phyloP scores from a whole-genome alignment of 53 echinoderm and acorn worm species.

The Echinometra lucunter region DNA sequence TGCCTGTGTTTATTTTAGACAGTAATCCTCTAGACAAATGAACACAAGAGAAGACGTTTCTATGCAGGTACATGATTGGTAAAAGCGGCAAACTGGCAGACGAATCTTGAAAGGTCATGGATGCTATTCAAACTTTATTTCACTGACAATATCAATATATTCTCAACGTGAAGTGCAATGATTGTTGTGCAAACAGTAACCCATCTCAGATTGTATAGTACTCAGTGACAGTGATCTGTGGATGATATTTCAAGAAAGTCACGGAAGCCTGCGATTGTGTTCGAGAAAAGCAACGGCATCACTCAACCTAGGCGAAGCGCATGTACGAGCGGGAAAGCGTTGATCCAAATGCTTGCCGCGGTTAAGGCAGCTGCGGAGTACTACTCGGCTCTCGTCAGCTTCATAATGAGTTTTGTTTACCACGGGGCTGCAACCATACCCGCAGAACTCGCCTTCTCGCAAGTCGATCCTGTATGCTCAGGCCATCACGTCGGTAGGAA shows the following conservation, averaged over 20 bases:
- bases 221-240: neutral
- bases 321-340: conserved; percentile 33
- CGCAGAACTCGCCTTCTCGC: conserved; percentile 54
- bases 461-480: conserved; percentile 25
- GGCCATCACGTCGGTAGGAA: neutral
- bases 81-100: no score
- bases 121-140: neutral
- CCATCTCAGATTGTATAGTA: neutral
- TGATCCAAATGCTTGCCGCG: conserved; percentile 36
- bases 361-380: conserved; percentile 37
- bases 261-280: neutral
- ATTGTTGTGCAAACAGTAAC: neutral
- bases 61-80: neutral
- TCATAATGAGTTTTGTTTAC: conserved; percentile 56
- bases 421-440: conserved; percentile 42
- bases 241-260: neutral
- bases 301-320: neutral
- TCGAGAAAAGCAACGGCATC: neutral
- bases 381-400: conserved; percentile 49
- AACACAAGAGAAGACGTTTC: neutral
- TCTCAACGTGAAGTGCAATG: neutral
- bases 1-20: no score
- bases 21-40: neutral
- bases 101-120: neutral
- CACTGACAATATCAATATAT: neutral